phyloP scores from a whole-genome alignment of 2,113 vertebrate species.

The Leptosomus discolor region DNA sequence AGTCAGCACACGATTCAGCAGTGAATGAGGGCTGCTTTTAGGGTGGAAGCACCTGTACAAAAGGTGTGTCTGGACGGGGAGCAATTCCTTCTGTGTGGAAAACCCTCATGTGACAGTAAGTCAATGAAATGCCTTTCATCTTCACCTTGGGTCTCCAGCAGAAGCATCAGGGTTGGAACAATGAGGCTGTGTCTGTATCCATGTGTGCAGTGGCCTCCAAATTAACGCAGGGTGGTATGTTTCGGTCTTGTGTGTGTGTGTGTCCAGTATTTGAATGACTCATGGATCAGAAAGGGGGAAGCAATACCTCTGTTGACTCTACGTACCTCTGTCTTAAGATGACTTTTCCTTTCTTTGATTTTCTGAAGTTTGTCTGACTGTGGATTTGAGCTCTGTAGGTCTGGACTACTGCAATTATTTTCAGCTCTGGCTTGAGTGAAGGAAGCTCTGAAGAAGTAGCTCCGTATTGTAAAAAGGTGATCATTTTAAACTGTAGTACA shows the following conservation, averaged over 20 bases:
- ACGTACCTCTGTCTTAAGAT: background rate
- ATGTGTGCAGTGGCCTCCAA: background rate
- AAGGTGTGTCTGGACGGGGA: background rate
- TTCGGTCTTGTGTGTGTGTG: background rate
- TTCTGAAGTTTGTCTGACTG: background rate
- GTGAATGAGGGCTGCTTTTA: background rate
- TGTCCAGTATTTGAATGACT: background rate
- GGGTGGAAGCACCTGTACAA: background rate
- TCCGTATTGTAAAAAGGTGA: background rate
- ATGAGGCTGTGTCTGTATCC: background rate
- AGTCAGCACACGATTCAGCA: background rate
- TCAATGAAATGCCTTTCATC: background rate
- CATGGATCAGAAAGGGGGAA: background rate
- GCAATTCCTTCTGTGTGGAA: background rate
- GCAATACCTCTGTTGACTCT: background rate
- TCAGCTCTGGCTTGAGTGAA: background rate
- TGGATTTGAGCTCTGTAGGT: background rate
- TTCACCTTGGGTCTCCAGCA: background rate
- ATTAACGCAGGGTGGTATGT: background rate
- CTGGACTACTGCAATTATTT: background rate
- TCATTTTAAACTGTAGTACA: background rate
- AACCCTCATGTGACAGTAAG: background rate
- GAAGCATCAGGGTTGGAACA: accelerated
- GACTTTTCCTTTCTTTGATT: background rate
- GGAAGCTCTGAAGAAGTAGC: background rate